Evolutionary conservation across 2,888 invertebrate genomes (phyloP), one percentile per base, ranked within the genome.

Genomic region (Yponomeuta sedellus): DNA sequence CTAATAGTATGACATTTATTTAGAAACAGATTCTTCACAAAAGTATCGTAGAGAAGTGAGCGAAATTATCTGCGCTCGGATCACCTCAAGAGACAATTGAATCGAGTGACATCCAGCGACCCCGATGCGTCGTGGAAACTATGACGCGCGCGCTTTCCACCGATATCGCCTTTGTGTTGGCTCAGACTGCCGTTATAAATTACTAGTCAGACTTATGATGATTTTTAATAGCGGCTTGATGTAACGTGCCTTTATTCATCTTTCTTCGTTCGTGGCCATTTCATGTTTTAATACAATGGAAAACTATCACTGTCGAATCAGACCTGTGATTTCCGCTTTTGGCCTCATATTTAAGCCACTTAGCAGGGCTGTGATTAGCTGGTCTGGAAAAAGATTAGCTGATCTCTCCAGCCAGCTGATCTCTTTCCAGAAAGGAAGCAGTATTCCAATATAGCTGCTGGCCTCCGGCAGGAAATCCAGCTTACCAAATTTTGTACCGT

Each of bases 111-210:
- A 88, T 86, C 85, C 72, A 77, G 63, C 80, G 88, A 86, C 87
- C 87, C 77, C 85, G 77, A 84, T 84, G 78, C 79, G 79, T 78
- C 86, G 88, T 89, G 89, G 88, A 88, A 90, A 90, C 89, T 82
- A 79, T 88, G 83, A 88, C 89, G 76, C 68, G 72, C 74, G 25
- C 57, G 82, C 89, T 89, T 88, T 89, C 88, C 85, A 86, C 80
- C 80, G 78, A 80, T 82, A 83, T 85, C 80, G 76, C 78, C 76
- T 76, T 75, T 77, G 58, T 20, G 25, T 56, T 58, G 57, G 20
- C 25, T 52, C 44, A 20, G 44, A 20, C 40, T 22, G n/a, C 20
- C 64, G 64, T 64, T 64, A 44, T 52, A n/a, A 52, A 64, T 64
- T 22, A 44, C 64, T 20, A 20, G 56, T 52, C 39, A 19, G 28